A percentile compares a stretch with the other conserved stretches of the same genome.
Conservation (phyloP, 2,113 vertebrate genomes). For the Rhodinocichla rosea region DNA sequence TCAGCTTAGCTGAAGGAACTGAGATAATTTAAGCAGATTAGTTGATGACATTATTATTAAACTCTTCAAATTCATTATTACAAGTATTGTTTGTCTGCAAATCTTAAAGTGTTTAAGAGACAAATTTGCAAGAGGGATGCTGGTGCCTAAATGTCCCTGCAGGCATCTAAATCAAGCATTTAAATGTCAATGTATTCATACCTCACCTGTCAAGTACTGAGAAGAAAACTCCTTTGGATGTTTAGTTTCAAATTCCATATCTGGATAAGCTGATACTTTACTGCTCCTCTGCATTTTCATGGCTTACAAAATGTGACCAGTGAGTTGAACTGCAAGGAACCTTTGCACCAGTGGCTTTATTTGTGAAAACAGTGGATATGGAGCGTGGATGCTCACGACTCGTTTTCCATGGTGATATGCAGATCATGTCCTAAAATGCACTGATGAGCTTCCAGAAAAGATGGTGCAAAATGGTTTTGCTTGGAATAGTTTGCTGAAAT, state of each 20-base stretch:
- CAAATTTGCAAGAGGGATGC: conserved; percentile 36
- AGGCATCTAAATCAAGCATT: conserved; percentile 24
- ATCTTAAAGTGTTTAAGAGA: conserved; percentile 21
- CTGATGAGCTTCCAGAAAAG: neutral
- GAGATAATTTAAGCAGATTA: conserved; percentile 32
- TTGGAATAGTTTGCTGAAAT: neutral
- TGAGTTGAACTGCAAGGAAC: neutral
- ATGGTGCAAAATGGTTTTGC: neutral
- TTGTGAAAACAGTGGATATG: neutral
- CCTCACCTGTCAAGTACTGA: neutral
- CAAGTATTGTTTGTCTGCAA: conserved; percentile 47
- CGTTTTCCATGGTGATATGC: neutral
- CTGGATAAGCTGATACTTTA: neutral
- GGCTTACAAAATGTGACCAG: neutral
- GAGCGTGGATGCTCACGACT: neutral
- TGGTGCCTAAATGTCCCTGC: conserved; percentile 9
- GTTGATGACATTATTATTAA: conserved; percentile 53
- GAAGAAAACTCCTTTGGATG: neutral
- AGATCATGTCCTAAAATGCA: neutral
- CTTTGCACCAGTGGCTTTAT: neutral
- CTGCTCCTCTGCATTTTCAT: neutral
- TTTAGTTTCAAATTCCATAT: neutral
- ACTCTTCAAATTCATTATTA: conserved; percentile 41
- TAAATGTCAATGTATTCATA: conserved; percentile 61
- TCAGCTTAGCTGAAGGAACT: neutral